Base-by-base conservation (phyloP, 2,797 vertebrate genomes). In the Phoebastria nigripes region DNA sequence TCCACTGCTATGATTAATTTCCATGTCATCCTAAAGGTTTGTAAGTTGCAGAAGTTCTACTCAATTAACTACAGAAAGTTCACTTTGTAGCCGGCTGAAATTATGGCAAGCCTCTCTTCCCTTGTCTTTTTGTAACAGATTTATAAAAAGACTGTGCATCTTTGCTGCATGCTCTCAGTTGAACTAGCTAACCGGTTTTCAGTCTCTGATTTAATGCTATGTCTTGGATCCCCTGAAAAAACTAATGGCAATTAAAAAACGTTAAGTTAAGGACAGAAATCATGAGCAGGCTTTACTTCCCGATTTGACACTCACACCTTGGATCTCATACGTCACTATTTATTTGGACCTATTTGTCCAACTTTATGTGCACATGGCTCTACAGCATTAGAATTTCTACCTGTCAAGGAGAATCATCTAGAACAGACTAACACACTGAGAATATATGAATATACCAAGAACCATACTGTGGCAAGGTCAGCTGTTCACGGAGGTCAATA, bases 1-100 rank as follows among this genome's bases (percentile, higher is more conserved):
- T 77, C 74, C 19, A 35, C 13, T 91, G 87, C 90, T 92, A 90
- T 66, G 67, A 93, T 97, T 95, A 91, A 96, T 95, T 95, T 94
- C 76, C 78, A 82, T 72, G 29, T 62, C 20, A 51, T 62, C 37
- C 96, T 84, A 80, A 82, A 17, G 26, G 89, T 90, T 95, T 89
- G 46, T 56, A 1, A 2, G 21, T 28, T 20, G 37, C 46, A 87
- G 69, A 83, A 87, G 71, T 71, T 71, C 79, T 86, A 76, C 58
- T 73, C 49, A 93, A 92, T 71, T 44, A 78, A 33, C 77, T 46
- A 69, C 81, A 93, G 87, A 89, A 87, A 92, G 86, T 42, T 92
- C 46, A 95, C 25, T 77, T 58, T 24, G 72, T 59, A 85, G 69
- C 49, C 91, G 93, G 93, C 89, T 96, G 92, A 91, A 96, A 96